These are phyloP conservation scores for Timema podura DNA, from an alignment of 2,888 invertebrate species.

Conservation along the genomic window DNA sequence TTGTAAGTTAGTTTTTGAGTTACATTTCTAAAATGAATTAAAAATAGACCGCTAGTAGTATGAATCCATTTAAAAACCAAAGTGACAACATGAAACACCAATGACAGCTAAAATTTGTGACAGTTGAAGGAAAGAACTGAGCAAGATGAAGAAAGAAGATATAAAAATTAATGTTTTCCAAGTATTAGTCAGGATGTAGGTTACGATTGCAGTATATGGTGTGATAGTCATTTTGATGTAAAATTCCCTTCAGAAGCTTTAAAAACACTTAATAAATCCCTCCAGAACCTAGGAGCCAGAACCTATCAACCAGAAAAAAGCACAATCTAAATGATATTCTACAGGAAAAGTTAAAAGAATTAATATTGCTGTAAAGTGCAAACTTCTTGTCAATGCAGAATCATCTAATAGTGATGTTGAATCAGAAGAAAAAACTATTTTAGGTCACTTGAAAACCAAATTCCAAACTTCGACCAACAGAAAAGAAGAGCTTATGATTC, in stretches of 20 bases:
- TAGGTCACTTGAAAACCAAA: not conserved
- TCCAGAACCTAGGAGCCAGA: not conserved
- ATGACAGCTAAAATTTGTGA: slow-evolving; percentile 4
- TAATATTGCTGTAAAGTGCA: not conserved
- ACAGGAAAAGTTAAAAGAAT: slow-evolving; percentile 3
- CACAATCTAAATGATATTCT: not conserved
- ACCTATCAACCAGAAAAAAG: not conserved
- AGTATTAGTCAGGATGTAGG: not conserved
- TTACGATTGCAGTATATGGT: not conserved
- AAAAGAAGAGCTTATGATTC: not conserved
- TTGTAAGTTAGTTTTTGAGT: not conserved
- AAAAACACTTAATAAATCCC: not conserved
- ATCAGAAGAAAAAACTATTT: not conserved
- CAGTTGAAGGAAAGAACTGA: not conserved
- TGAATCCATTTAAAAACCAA: not conserved
- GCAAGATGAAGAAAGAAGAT: not conserved
- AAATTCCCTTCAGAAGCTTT: too few species aligned
- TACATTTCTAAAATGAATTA: not conserved
- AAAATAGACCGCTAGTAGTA: too few species aligned
- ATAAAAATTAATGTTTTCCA: not conserved
- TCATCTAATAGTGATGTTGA: not conserved
- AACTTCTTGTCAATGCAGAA: not conserved
- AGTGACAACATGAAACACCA: not conserved
- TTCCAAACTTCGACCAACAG: not conserved
- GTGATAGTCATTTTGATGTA: not conserved